A percentile compares a stretch with the other conserved stretches of the same genome.
Evolutionary conservation across 2,797 vertebrate genomes (phyloP).

Genomic region (Lophius americanus): DNA sequence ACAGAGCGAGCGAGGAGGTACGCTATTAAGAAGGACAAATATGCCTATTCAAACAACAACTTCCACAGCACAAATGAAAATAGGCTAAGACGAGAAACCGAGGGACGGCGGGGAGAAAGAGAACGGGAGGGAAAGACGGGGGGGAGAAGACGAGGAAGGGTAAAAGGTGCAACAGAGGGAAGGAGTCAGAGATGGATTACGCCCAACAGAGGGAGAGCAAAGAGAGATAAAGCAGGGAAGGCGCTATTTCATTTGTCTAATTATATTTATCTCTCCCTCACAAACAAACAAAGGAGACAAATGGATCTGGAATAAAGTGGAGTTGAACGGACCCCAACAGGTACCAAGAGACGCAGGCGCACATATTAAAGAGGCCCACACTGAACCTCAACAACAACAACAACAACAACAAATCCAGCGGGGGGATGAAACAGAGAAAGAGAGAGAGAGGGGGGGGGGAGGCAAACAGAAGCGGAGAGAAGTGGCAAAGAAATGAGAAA

Average conservation of each 20-base stretch:
- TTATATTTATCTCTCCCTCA: conserved; percentile 76
- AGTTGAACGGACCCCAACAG: conserved; percentile 53
- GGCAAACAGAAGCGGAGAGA: conserved; percentile 36
- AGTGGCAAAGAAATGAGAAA: conserved; percentile 53
- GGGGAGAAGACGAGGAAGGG: conserved; percentile 58
- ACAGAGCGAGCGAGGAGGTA: conserved; percentile 75
- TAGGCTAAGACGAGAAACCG: conserved; percentile 49
- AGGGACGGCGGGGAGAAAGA: conserved; percentile 17
- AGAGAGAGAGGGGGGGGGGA: conserved; percentile 37
- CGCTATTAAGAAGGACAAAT: conserved; percentile 85
- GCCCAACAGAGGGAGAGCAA: conserved; percentile 57
- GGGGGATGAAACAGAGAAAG: conserved; percentile 30
- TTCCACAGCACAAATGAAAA: conserved; percentile 77
- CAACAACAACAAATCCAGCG: conserved; percentile 27
- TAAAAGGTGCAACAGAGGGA: conserved; percentile 55
- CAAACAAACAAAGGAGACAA: conserved; percentile 77
- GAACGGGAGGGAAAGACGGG: conserved; percentile 27
- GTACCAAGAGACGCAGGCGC: conserved; percentile 28
- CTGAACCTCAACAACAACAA: conserved; percentile 54
- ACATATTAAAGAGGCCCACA: background rate
- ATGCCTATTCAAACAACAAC: conserved; percentile 85
- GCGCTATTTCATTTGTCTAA: conserved; percentile 81
- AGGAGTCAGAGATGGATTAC: conserved; percentile 70
- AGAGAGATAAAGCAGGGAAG: conserved; percentile 69
- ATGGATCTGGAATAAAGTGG: conserved; percentile 62